phyloP scores from a whole-genome alignment of 2,888 invertebrate species.

The Sturmia bella region DNA sequence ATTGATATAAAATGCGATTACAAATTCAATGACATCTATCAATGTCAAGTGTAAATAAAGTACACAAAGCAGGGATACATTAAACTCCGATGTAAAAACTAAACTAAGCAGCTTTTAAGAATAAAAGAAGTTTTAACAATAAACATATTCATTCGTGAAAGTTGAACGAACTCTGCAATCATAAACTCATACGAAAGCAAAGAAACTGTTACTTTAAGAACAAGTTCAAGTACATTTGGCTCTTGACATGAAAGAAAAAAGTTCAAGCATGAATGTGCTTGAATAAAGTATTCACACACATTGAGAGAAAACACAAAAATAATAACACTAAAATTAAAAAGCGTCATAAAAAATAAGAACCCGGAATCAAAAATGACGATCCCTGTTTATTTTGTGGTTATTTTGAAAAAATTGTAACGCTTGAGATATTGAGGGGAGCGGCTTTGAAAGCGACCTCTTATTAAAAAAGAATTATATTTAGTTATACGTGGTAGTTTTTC shows the following conservation, averaged over 20 bases:
- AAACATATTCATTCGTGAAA: conserved; percentile 9
- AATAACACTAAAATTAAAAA: background rate
- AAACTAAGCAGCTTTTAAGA: conserved; percentile 8
- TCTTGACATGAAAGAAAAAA: background rate
- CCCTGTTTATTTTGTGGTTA: background rate
- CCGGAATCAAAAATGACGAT: background rate
- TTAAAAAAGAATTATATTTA: conserved; percentile 13
- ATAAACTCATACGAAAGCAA: background rate
- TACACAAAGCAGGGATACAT: background rate
- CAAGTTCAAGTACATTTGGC: conserved; percentile 38
- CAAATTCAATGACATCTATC: conserved; percentile 26
- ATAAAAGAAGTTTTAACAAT: background rate
- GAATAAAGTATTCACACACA: background rate
- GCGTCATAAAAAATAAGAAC: background rate
- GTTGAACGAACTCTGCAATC: conserved; percentile 43
- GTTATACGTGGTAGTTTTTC: conserved; percentile 13
- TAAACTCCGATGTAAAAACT: background rate
- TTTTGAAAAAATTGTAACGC: background rate
- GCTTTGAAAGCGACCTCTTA: background rate
- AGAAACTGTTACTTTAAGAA: background rate
- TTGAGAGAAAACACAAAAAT: background rate
- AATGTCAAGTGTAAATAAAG: conserved; percentile 54
- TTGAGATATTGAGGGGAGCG: background rate
- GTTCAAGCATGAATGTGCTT: background rate
- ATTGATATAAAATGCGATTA: background rate